Conservation (phyloP, 2,113 vertebrate species). For the Notothenia coriiceps region DNA sequence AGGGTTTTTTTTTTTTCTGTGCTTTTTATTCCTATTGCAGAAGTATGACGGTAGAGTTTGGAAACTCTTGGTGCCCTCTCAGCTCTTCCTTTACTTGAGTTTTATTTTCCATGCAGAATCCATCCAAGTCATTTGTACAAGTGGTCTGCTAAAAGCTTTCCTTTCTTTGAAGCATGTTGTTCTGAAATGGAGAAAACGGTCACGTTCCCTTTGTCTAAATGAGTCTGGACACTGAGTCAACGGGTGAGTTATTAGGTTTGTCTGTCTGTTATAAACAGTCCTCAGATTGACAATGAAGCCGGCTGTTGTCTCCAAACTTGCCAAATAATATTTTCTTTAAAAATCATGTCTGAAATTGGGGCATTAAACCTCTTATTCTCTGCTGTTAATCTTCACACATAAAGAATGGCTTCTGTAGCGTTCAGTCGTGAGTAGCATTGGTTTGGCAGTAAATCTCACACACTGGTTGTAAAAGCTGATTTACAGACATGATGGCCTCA, state of each 20-base stretch:
- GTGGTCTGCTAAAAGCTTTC: slow-evolving; percentile 60
- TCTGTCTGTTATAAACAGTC: slow-evolving; percentile 27
- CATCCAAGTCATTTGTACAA: slow-evolving; percentile 56
- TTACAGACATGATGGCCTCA: slow-evolving; percentile 49
- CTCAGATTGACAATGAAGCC: slow-evolving; percentile 25
- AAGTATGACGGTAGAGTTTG: slow-evolving; percentile 15
- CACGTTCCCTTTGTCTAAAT: slow-evolving; percentile 25
- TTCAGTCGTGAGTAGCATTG: slow-evolving; percentile 15
- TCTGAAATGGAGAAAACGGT: slow-evolving; percentile 47
- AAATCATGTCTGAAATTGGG: not conserved
- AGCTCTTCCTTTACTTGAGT: slow-evolving; percentile 32
- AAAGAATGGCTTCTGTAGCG: not conserved
- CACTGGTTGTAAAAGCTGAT: slow-evolving; percentile 55
- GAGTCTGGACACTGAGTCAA: slow-evolving; percentile 23
- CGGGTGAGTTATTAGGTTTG: slow-evolving; percentile 22
- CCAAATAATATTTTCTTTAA: slow-evolving; percentile 22
- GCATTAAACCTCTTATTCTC: slow-evolving; percentile 2
- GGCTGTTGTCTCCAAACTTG: slow-evolving; percentile 43
- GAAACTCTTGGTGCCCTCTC: slow-evolving; percentile 46
- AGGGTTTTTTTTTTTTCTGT: not conserved
- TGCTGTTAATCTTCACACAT: slow-evolving; percentile 19
- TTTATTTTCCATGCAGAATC: slow-evolving; percentile 26
- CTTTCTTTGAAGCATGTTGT: slow-evolving; percentile 48
- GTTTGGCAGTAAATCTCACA: slow-evolving; percentile 44
- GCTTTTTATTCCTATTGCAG: slow-evolving; percentile 25